phyloP scores from a whole-genome alignment of 2,888 invertebrate species.

The Pseudococcus viburni region DNA sequence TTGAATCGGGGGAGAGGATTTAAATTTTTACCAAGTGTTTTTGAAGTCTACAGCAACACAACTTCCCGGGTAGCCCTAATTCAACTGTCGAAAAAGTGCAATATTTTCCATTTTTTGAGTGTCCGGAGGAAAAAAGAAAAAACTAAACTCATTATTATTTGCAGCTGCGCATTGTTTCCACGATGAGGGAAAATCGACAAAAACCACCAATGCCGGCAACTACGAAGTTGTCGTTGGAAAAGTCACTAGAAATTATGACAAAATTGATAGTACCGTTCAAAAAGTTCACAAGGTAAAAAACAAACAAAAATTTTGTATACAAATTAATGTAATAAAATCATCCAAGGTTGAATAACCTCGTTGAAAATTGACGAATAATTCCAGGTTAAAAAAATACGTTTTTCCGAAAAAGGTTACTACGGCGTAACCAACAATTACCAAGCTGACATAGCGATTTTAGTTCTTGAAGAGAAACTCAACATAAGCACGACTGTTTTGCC shows the following conservation, averaged over 20 bases:
- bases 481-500: constrained; percentile 67
- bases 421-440: constrained; percentile 64
- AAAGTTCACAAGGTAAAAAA: not conserved
- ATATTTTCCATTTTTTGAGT: too few species aligned
- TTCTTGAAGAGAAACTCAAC: constrained; percentile 62
- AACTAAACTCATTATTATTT: not conserved
- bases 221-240: constrained; percentile 28
- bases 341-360: too few species aligned
- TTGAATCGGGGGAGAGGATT: too few species aligned
- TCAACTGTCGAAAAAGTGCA: too few species aligned
- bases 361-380: not conserved
- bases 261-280: not conserved
- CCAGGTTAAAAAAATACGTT: constrained; percentile 8
- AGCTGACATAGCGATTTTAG: constrained; percentile 68
- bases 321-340: not conserved
- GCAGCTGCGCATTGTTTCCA: constrained; percentile 58
- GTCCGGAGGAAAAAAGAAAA: too few species aligned
- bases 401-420: constrained; percentile 58
- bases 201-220: not conserved
- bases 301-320: not conserved
- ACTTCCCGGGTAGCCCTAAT: too few species aligned
- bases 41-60: too few species aligned
- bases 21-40: too few species aligned
- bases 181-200: not conserved
- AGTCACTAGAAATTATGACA: constrained; percentile 8